Conservation (phyloP, 2,797 vertebrate genomes). For the Phaenicophaeus curvirostris region DNA sequence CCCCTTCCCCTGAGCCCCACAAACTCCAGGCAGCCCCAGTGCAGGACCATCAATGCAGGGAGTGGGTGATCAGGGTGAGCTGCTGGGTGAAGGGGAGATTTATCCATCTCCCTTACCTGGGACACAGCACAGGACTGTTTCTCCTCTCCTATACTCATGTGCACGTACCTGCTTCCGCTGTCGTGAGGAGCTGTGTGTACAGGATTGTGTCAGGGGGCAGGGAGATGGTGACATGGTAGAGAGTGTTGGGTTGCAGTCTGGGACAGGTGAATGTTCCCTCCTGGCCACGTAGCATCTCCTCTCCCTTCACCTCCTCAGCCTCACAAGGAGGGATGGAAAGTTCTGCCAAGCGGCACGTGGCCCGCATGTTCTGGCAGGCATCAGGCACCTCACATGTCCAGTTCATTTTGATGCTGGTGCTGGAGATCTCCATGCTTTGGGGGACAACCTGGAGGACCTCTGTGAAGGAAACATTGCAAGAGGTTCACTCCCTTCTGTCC, state of each 20-base stretch:
- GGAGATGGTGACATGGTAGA: slow-evolving; percentile 1
- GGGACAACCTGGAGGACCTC: not conserved
- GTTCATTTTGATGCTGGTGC: slow-evolving; percentile 42
- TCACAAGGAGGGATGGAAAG: not conserved
- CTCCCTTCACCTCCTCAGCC: not conserved
- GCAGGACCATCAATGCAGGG: not conserved
- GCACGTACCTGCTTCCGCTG: not conserved
- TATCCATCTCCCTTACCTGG: too few relatives aligned
- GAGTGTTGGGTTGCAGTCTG: slow-evolving; percentile 17
- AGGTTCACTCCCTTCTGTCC: not conserved
- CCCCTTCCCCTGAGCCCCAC: not conserved
- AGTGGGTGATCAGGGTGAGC: accelerated
- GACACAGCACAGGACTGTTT: not conserved
- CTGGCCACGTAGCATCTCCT: not conserved
- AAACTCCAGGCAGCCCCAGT: too few relatives aligned
- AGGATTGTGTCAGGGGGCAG: not conserved
- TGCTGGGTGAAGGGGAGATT: too few relatives aligned
- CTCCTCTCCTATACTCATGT: not conserved
- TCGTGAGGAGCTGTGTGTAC: too few relatives aligned
- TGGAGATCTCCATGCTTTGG: not conserved
- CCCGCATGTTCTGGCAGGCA: not conserved
- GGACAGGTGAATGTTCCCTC: slow-evolving; percentile 7
- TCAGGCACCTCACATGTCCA: not conserved
- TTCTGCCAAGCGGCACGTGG: not conserved
- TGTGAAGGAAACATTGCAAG: not conserved